Evolutionary conservation across 2,888 invertebrate genomes (phyloP).

Genomic region (Epinotia brunnichana): DNA sequence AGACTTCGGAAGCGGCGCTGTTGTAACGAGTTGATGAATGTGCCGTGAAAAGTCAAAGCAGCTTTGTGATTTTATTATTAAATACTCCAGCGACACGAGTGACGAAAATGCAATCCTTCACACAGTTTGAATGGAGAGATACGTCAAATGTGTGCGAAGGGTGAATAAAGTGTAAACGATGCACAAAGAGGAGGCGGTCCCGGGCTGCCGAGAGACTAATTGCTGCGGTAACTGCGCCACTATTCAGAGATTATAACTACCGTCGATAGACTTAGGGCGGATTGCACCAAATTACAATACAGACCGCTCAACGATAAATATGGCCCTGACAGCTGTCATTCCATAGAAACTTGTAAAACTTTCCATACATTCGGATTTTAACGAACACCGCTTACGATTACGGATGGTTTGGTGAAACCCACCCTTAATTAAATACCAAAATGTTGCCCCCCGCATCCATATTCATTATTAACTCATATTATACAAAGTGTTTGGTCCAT

Average conservation of each 20-base stretch:
- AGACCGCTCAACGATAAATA: too few relatives aligned
- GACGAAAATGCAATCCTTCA: constrained; percentile 45
- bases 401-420: too few relatives aligned
- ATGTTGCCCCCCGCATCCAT: neutral
- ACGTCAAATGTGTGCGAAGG: constrained; percentile 44
- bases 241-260: constrained; percentile 51
- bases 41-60: constrained; percentile 22
- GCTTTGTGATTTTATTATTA: constrained; percentile 43
- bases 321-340: too few relatives aligned
- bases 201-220: constrained; percentile 59
- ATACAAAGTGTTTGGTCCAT: too few relatives aligned
- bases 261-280: constrained; percentile 50
- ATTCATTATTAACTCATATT: constrained; percentile 2
- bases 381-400: too few relatives aligned
- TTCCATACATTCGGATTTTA: too few relatives aligned
- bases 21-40: constrained; percentile 41
- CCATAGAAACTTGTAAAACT: too few relatives aligned
- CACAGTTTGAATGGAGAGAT: constrained; percentile 29
- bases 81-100: constrained; percentile 46
- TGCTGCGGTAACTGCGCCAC: constrained; percentile 53
- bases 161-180: constrained; percentile 49
- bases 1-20: constrained; percentile 33
- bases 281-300: too few relatives aligned
- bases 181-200: constrained; percentile 50
- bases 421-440: neutral